Conservation (phyloP, 1,140 invertebrate genomes). For the Rhyacophila brunnea region DNA sequence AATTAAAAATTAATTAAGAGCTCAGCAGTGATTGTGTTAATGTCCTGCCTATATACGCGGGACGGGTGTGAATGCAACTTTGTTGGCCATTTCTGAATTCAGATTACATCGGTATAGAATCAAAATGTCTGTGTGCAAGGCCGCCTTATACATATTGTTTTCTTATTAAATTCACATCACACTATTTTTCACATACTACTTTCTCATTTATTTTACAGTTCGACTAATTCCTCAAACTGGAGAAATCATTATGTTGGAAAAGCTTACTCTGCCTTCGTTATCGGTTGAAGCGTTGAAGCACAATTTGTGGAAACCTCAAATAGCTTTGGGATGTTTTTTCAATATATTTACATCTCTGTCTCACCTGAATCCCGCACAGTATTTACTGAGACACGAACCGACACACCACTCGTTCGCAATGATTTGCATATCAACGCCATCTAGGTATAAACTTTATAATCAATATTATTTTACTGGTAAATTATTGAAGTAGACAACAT, state of each 20-base stretch:
- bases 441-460: no score
- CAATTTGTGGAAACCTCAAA: constrained; percentile 41
- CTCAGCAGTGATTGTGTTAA: no score
- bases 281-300: constrained; percentile 42
- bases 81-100: not conserved
- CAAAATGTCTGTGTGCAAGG: not conserved
- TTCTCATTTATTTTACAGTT: constrained; percentile 41
- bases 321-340: constrained; percentile 42
- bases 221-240: constrained; percentile 38
- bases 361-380: constrained; percentile 42
- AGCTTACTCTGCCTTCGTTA: constrained; percentile 41
- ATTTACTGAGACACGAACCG: constrained; percentile 46
- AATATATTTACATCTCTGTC: constrained; percentile 43
- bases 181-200: no score
- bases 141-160: not conserved
- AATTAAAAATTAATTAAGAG: no score
- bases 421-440: constrained; percentile 39
- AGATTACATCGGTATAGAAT: not conserved
- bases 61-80: not conserved
- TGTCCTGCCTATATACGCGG: not conserved
- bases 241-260: constrained; percentile 48
- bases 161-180: constrained; percentile 14
- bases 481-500: no score
- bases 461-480: no score
- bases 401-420: constrained; percentile 45